These are phyloP conservation scores for Siniperca scherzeri DNA, from an alignment of 2,797 vertebrate genomes.

Conservation along the genomic window DNA sequence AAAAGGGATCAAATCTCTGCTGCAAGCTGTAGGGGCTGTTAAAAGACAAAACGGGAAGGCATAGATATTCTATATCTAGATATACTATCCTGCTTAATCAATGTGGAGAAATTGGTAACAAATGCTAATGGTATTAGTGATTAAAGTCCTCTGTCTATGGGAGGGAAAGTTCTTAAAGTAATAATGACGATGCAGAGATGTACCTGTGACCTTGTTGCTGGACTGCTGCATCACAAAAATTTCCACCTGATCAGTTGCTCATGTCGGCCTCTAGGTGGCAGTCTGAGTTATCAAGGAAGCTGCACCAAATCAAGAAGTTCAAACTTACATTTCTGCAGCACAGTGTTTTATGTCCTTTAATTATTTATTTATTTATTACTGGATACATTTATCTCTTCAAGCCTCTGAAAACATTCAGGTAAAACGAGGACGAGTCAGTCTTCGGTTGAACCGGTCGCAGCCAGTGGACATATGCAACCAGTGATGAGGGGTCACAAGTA, in stretches of 20 bases:
- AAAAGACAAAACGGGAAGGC: not conserved
- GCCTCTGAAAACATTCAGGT: not conserved
- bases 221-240: constrained; percentile 8
- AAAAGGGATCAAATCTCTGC: not conserved
- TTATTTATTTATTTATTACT: too few relatives aligned
- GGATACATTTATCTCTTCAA: too few relatives aligned
- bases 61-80: too few relatives aligned
- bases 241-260: constrained; percentile 8
- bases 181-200: not conserved
- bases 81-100: not conserved
- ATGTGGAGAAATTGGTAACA: not conserved
- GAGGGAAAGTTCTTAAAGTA: too few relatives aligned
- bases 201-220: constrained; percentile 35
- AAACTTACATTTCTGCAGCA: not conserved
- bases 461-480: not conserved
- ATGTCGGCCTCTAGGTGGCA: constrained; percentile 46
- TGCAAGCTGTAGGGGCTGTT: not conserved
- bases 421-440: not conserved
- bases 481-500: not conserved
- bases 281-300: not conserved
- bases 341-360: not conserved
- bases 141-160: rapidly evolving
- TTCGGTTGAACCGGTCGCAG: too few relatives aligned
- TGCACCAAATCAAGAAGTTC: not conserved
- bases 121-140: not conserved